phyloP scores from a whole-genome alignment of 2,797 vertebrate species.

The Pangasius sanitwongsei region DNA sequence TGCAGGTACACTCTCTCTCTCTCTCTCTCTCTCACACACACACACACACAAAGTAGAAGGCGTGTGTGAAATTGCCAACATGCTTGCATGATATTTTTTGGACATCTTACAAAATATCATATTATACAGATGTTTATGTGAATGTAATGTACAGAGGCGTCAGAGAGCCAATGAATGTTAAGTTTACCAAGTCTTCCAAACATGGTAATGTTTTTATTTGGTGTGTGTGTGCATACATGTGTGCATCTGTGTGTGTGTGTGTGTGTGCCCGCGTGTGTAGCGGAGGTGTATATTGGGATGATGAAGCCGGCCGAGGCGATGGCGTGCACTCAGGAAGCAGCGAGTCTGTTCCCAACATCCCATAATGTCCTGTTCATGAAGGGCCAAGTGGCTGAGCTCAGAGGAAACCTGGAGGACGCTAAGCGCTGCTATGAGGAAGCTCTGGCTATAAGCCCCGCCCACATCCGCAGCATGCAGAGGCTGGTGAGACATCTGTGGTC shows the following conservation, averaged over 20 bases:
- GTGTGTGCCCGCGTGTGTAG: conserved; percentile 66
- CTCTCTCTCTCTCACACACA: neutral
- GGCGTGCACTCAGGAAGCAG: conserved; percentile 95
- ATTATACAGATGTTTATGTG: neutral
- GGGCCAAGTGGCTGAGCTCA: conserved; percentile 94
- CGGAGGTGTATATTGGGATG: conserved; percentile 96
- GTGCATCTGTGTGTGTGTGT: conserved; percentile 18
- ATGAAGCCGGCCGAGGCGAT: conserved; percentile 92
- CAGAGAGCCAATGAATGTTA: neutral
- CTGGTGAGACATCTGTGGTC: conserved; percentile 81
- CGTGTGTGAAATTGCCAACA: neutral
- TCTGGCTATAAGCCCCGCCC: conserved; percentile 96
- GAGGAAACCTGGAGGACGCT: conserved; percentile 90
- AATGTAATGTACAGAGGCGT: neutral
- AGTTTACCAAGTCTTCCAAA: neutral
- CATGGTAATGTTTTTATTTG: neutral
- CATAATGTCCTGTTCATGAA: conserved; percentile 96
- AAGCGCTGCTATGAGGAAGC: conserved; percentile 98
- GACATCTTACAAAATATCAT: neutral
- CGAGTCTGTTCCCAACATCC: conserved; percentile 94
- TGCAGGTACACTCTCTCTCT: conserved; percentile 78
- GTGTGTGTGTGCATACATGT: neutral
- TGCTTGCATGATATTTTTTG: neutral
- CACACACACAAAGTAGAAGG: neutral
- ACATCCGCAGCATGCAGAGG: conserved; percentile 98